Base-by-base conservation (phyloP, 1,140 invertebrate species). In the Caenorhabditis inopinata region DNA sequence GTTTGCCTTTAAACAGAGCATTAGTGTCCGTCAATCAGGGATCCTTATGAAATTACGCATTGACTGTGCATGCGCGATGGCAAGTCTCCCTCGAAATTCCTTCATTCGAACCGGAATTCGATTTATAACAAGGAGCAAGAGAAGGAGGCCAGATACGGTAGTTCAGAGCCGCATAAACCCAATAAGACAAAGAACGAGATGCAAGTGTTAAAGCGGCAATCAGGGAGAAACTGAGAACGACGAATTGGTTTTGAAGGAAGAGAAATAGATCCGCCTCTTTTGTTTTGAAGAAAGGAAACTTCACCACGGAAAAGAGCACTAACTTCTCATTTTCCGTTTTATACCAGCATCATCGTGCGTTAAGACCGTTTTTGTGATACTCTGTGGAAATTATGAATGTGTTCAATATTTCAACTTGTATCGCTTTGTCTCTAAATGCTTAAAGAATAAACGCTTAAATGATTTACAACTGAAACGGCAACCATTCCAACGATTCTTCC, bases 101-200 rank as follows among this genome's bases (percentile, higher is more conserved):
- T 68, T 29, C 25, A 32, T 68, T 29, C 58, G 32, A 42, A 68
- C 29, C 58, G 32, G 58, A 42, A 68, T 68, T 68, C 58, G 58
- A 68, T 68, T 68, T 68, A 68, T 68, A 68, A 68, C 58, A 68
- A 18, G 25, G 16, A 29, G 58, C 25, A 5, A 9, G 32, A 68
- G 23, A 42, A 21, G 32, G 16, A 35, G 14, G 6, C 14, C 14
- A 3, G 53, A 32, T 68, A 68, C 58, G 58, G 58, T 68, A 68
- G 58, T 27, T 29, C 3, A 4, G 53, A 21, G 27, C 58, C 1
- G 2, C 0, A 25, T 58, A 68, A 68, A 68, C 58, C 25, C 58
- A 68, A 68, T 68, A 68, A 68, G 58, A 68, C 58, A 68, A 68
- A 68, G 58, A 51, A 58, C 27, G n/a, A 68, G 58, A 38, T 68